Evolutionary conservation across 2,888 invertebrate genomes (phyloP), one percentile per base, ranked within the genome.

Genomic region (Pristionchus fissidentatus): DNA sequence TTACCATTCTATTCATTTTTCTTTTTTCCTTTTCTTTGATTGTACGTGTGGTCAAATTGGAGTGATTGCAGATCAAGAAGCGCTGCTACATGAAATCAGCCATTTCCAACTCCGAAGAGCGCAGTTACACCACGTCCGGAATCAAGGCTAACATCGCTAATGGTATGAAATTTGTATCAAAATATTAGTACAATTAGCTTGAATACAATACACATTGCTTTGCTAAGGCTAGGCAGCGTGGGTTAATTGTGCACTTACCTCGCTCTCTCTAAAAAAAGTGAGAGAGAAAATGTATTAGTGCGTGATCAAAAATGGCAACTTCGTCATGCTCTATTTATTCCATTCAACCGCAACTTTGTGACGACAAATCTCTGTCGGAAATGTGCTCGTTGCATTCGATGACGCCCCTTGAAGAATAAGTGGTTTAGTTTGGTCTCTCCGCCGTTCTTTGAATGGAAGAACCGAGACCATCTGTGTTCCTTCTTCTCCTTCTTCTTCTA

Each of bases 1-100:
- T 4, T 29, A 7, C 38, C 32, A 70, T 70, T 5, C 22, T 60
- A 7, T 60, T 15, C 46, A 46, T 46, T 46, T 46, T 15, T 10
- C 46, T 10, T n/a, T n/a, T n/a, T n/a, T n/a, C n/a, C n/a, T n/a
- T n/a, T n/a, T n/a, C n/a, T n/a, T n/a, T n/a, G n/a, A n/a, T n/a
- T n/a, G n/a, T n/a, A 19, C 8, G 49, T n/a, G n/a, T n/a, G n/a
- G 26, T 55, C 55, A 15, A 60, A 2, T 22, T 15, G 32, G 38
- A n/a, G 5, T 75, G 5, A n/a, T 70, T 83, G 13, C 52, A 83
- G 83, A 62, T 84, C 57, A 85, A 84, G 32, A 66, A 82, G 10
- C 86, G 88, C 43, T 89, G 89, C 84, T 89, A 82, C 77, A 84
- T 90, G 87, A 89, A 89, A 73, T 86, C 89, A 43, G 89, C 89